A percentile compares a stretch with the other conserved stretches of the same genome.
Evolutionary conservation across 2,113 vertebrate species (phyloP).

Genomic region (Syngnathus typhle): DNA sequence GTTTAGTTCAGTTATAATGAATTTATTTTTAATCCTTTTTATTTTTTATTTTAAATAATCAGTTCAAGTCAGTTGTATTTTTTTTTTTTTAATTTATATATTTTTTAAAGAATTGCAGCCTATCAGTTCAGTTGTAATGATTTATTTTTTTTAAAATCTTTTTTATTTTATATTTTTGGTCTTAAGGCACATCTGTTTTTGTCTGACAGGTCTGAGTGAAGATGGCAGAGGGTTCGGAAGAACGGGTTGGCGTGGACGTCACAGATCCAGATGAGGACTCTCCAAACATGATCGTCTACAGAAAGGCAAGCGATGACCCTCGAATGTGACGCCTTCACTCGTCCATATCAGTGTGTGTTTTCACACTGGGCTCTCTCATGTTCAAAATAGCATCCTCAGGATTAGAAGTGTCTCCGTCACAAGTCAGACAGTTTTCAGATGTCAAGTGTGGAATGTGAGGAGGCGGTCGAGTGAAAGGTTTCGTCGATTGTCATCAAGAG

Average conservation of each 20-base stretch:
- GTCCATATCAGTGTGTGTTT: conserved; percentile 31
- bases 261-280: conserved; percentile 85
- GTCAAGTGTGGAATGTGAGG: conserved; percentile 39
- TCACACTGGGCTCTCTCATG: not conserved
- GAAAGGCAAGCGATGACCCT: conserved; percentile 78
- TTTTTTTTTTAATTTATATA: too few relatives aligned
- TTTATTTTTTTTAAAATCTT: not conserved
- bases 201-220: conserved; percentile 42
- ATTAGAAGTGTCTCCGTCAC: not conserved
- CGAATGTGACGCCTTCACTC: conserved; percentile 29
- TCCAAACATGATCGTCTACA: conserved; percentile 97
- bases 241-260: conserved; percentile 68
- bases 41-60: too few relatives aligned
- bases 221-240: conserved; percentile 83
- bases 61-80: too few relatives aligned
- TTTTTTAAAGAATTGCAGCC: too few relatives aligned
- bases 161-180: conserved; percentile 19
- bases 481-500: conserved; percentile 41
- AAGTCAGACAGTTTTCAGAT: not conserved
- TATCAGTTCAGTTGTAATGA: too few relatives aligned
- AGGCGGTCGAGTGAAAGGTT: conserved; percentile 29
- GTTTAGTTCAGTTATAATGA: too few relatives aligned
- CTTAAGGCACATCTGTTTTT: conserved; percentile 8
- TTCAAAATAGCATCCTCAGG: not conserved
- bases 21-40: too few relatives aligned